Conservation (phyloP, 2,888 invertebrate species). For the Sphecodes monilicornis region DNA sequence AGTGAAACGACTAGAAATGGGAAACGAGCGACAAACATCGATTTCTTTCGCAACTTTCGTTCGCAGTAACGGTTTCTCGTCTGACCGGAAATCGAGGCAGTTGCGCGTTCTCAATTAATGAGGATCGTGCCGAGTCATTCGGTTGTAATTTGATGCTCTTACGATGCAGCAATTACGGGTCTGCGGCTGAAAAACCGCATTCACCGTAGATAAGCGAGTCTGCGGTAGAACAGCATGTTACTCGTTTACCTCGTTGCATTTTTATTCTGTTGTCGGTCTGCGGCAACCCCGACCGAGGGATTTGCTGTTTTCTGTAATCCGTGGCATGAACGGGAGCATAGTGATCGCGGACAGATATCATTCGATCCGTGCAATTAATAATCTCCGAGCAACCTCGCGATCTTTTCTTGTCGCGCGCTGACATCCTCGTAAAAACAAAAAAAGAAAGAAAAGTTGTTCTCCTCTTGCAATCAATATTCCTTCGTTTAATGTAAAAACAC, state of each 20-base stretch:
- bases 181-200: constrained; percentile 43
- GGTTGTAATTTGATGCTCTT: constrained; percentile 45
- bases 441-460: not conserved
- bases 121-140: constrained; percentile 26
- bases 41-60: constrained; percentile 6
- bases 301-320: constrained; percentile 20
- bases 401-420: not conserved
- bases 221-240: constrained; percentile 43
- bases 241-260: constrained; percentile 43
- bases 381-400: not conserved
- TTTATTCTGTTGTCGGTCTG: constrained; percentile 16
- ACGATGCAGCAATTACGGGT: constrained; percentile 41
- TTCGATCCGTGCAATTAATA: constrained; percentile 23
- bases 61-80: constrained; percentile 1
- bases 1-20: too few species aligned
- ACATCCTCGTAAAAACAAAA: not conserved
- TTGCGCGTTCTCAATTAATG: constrained; percentile 37
- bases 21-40: not conserved
- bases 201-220: constrained; percentile 37
- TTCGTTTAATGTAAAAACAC: not conserved
- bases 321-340: not conserved
- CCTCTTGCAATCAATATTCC: not conserved
- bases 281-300: constrained; percentile 1
- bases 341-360: not conserved
- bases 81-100: constrained; percentile 20